A percentile compares a stretch with the other conserved stretches of the same genome.
These are phyloP conservation scores for Muntiacus reevesi DNA, from an alignment of 2,113 vertebrate genomes.

Conservation along the genomic window DNA sequence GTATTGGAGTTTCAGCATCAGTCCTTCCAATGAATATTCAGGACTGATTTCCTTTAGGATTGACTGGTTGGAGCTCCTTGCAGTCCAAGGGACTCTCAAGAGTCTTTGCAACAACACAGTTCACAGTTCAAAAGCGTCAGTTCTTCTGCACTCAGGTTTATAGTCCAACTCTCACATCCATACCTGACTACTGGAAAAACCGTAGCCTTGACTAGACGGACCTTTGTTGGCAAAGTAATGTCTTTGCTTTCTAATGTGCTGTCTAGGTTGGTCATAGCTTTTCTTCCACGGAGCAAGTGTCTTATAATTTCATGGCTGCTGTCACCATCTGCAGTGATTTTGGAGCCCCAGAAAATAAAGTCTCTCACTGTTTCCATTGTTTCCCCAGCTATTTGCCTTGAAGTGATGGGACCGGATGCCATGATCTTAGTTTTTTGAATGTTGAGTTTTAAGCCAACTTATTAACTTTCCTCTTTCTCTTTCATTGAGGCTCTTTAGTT, in stretches of 20 bases:
- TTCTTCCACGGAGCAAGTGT: background rate
- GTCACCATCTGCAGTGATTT: background rate
- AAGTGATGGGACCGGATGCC: background rate
- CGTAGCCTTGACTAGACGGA: background rate
- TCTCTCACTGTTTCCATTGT: background rate
- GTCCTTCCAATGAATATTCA: background rate
- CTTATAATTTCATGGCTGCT: background rate
- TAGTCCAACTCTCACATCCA: background rate
- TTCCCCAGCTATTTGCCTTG: background rate
- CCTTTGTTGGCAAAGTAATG: background rate
- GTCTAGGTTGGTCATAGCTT: background rate
- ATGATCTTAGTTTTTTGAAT: background rate
- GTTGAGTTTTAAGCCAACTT: background rate
- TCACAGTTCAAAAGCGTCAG: background rate
- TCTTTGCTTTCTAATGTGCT: background rate
- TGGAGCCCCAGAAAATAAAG: background rate
- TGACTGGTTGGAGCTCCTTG: background rate
- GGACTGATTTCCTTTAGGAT: background rate
- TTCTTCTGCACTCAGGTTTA: background rate
- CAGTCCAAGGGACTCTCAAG: background rate
- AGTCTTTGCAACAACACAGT: background rate
- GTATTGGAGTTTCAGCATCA: background rate
- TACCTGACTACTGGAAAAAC: background rate
- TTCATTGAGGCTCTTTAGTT: background rate
- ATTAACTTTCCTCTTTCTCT: background rate